Percentiles rank a stretch among this genome's conserved stretches.
These are phyloP conservation scores for Neosilurus hyrtlii DNA, from an alignment of 2,797 vertebrate species.

Conservation along the genomic window DNA sequence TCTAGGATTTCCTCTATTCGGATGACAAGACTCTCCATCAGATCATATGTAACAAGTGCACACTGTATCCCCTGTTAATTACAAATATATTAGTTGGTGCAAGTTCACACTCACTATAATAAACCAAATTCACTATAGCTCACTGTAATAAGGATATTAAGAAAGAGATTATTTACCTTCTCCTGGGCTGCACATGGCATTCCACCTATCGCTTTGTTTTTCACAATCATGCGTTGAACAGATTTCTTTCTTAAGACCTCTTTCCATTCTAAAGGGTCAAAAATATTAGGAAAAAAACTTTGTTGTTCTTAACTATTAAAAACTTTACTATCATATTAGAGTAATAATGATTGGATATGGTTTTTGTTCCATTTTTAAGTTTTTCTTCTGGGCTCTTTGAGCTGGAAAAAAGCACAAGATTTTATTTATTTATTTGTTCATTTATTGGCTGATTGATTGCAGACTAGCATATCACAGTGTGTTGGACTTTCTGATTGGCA, in stretches of 20 bases:
- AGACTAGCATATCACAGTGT: too few relatives aligned
- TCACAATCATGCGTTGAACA: conserved; percentile 57
- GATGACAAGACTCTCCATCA: conserved; percentile 91
- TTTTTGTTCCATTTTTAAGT: background rate
- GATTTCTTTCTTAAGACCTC: conserved; percentile 55
- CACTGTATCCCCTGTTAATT: conserved; percentile 85
- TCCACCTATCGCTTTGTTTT: conserved; percentile 50
- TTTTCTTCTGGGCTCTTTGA: too few relatives aligned
- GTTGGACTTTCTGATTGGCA: too few relatives aligned
- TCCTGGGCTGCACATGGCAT: conserved; percentile 64
- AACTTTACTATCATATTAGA: background rate
- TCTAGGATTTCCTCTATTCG: conserved; percentile 89
- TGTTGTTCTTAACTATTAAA: background rate
- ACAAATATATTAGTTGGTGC: background rate
- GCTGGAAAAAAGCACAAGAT: too few relatives aligned
- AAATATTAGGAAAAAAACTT: background rate
- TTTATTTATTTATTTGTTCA: too few relatives aligned
- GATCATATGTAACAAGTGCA: conserved; percentile 92
- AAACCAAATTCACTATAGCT: background rate
- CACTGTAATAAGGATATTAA: background rate
- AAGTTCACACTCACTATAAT: background rate
- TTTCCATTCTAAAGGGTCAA: conserved; percentile 51
- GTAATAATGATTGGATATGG: background rate
- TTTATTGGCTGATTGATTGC: too few relatives aligned
- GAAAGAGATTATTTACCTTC: conserved; percentile 62